Conservation (phyloP, 2,888 invertebrate species). For the Philhelius pedissequus region DNA sequence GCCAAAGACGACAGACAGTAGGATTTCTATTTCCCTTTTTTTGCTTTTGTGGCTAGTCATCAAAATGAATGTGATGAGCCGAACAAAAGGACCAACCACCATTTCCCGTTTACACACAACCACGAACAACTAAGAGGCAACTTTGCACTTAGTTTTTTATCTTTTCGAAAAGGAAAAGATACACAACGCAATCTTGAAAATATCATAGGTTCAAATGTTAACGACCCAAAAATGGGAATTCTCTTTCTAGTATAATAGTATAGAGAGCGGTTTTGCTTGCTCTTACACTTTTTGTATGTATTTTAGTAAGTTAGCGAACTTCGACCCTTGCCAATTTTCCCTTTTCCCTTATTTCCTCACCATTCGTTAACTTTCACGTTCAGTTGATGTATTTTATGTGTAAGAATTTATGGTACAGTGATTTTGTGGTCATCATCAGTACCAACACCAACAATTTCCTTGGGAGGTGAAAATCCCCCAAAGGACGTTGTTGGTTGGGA, state of each 20-base stretch:
- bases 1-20: not conserved
- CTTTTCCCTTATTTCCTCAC: not conserved
- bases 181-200: not conserved
- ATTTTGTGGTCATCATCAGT: constrained; percentile 49
- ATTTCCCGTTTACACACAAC: constrained; percentile 17
- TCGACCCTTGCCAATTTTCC: no score
- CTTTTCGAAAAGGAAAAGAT: not conserved
- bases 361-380: not conserved
- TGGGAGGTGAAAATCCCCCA: constrained; percentile 26
- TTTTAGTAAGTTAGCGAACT: not conserved
- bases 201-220: constrained; percentile 55
- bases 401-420: constrained; percentile 45
- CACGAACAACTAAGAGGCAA: not conserved
- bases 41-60: not conserved
- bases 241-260: not conserved
- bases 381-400: constrained; percentile 12
- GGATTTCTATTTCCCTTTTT: not conserved
- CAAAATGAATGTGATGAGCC: constrained; percentile 1
- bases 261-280: constrained; percentile 1
- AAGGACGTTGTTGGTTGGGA: not conserved
- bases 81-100: constrained; percentile 42
- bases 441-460: not conserved
- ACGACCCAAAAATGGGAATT: constrained; percentile 43
- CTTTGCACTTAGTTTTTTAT: constrained; percentile 6
- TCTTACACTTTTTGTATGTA: not conserved